Evolutionary conservation across 53 echinoderm and acorn worm species (phyloP).

Genomic region (Hippasteria phrygiana): DNA sequence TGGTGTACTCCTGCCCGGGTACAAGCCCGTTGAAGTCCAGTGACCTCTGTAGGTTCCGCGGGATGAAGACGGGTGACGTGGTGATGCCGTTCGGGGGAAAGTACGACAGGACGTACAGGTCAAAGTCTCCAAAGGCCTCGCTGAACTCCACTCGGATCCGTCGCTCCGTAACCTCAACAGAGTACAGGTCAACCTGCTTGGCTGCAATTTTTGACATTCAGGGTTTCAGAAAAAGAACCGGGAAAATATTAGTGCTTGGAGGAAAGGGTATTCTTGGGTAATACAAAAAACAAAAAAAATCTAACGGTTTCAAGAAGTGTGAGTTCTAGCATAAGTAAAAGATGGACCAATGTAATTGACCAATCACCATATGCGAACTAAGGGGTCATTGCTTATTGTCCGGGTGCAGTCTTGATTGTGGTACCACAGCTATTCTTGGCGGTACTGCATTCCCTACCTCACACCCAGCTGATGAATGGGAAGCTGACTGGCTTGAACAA

Average conservation of each 20-base stretch:
- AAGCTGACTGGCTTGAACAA: no score
- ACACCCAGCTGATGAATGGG: no score
- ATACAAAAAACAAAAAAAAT: no score
- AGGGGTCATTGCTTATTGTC: no score
- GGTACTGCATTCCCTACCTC: no score
- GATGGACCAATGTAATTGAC: no score
- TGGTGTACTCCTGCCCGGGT: conserved; percentile 59
- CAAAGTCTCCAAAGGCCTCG: conserved; percentile 81
- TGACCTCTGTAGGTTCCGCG: conserved; percentile 23
- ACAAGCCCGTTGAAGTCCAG: conserved; percentile 49
- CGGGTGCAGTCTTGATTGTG: no score
- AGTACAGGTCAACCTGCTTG: conserved; percentile 21
- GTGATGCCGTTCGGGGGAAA: conserved; percentile 66
- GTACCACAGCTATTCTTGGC: no score
- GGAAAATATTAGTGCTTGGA: not conserved
- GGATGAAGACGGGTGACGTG: conserved; percentile 60
- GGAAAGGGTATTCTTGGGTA: no score
- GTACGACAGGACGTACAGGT: conserved; percentile 72
- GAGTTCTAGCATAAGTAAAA: no score
- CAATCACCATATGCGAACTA: no score
- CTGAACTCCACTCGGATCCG: conserved; percentile 66
- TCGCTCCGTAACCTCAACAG: conserved; percentile 50
- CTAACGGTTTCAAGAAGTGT: no score
- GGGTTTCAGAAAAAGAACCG: not conserved
- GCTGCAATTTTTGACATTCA: not conserved